Evolutionary conservation across 2,888 invertebrate genomes (phyloP).

Genomic region (Norana najaformis): DNA sequence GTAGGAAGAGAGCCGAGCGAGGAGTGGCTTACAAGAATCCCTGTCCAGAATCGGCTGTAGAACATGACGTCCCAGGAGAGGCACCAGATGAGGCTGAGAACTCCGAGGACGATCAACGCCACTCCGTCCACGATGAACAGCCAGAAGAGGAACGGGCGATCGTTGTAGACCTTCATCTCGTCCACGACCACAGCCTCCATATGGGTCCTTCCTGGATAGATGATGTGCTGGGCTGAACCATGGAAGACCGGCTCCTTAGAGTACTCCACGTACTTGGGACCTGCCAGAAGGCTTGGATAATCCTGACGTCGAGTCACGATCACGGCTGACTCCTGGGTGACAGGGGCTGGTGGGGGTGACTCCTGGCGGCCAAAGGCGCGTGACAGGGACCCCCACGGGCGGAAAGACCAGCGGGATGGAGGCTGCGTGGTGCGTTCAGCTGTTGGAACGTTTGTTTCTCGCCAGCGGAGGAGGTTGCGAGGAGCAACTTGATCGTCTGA

Average conservation of each 20-base stretch:
- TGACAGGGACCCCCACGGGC: not conserved
- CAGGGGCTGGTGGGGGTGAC: not conserved
- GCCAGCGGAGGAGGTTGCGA: not conserved
- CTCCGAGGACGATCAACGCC: constrained; percentile 27
- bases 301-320: not conserved
- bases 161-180: constrained; percentile 32
- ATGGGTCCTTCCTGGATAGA: not conserved
- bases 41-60: constrained; percentile 32
- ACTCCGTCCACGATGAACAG: constrained; percentile 27
- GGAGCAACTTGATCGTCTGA: not conserved
- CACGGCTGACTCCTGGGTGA: not conserved
- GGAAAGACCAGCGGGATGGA: not conserved
- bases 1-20: not conserved
- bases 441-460: not conserved
- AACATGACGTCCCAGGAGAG: constrained; percentile 23
- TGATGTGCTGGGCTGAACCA: constrained; percentile 14
- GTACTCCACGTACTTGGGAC: not conserved
- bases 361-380: not conserved
- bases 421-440: not conserved
- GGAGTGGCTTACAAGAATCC: constrained; percentile 23
- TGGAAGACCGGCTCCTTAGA: not conserved
- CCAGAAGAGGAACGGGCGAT: constrained; percentile 28
- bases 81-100: constrained; percentile 28
- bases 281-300: not conserved
- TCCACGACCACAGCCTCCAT: constrained; percentile 31